These are phyloP conservation scores for Protosalanx chinensis DNA, from an alignment of 2,797 vertebrate species.

Conservation along the genomic window DNA sequence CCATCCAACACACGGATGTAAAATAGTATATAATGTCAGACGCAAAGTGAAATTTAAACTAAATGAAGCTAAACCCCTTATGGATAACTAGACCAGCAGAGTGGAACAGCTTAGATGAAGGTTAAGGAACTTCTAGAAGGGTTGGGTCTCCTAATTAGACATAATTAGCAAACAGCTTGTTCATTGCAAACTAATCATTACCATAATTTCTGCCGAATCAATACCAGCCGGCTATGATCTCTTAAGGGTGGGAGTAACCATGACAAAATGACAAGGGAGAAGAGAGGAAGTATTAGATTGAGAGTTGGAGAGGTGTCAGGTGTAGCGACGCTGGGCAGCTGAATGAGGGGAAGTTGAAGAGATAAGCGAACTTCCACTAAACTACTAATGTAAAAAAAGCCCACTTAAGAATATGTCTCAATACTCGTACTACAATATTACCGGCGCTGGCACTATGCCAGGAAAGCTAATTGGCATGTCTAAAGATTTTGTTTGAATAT, in stretches of 20 bases:
- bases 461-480: too few species aligned
- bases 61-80: not conserved
- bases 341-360: too few species aligned
- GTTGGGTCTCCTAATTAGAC: not conserved
- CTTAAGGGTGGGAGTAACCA: not conserved
- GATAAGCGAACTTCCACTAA: too few species aligned
- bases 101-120: constrained; percentile 8
- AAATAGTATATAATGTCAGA: too few species aligned
- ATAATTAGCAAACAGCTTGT: constrained; percentile 13
- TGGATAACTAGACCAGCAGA: not conserved
- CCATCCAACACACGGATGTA: not conserved
- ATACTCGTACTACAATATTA: too few species aligned
- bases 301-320: not conserved
- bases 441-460: too few species aligned
- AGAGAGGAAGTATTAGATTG: too few species aligned
- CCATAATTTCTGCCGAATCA: constrained; percentile 2
- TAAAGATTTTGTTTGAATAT: too few species aligned
- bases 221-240: constrained; percentile 6
- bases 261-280: not conserved
- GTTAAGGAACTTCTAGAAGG: constrained; percentile 3
- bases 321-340: not conserved
- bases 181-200: constrained; percentile 14
- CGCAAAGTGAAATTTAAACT: not conserved
- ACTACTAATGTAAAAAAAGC: too few species aligned
- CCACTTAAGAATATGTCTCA: too few species aligned